Base-by-base conservation (phyloP, 2,797 vertebrate species). In the Garrulus glandarius region DNA sequence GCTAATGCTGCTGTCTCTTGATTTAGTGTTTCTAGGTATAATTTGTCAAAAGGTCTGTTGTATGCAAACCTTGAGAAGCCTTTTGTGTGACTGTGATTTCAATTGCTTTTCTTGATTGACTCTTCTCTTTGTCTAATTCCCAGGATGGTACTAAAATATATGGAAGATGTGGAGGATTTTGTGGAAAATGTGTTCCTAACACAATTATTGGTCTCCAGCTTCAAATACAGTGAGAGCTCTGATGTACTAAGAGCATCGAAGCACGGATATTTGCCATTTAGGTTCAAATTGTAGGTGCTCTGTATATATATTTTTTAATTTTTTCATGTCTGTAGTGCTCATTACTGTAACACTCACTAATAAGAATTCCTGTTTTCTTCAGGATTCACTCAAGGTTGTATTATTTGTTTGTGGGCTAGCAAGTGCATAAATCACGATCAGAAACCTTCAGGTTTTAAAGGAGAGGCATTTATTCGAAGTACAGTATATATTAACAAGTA, bases 131-230 rank as follows among this genome's bases (percentile, higher is more conserved):
- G 41, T 96, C 52, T 68, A 23, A n/a, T 95, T 97, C 93, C 84
- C 97, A 99, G 99, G 99, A 99, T 46, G 99, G 99, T 86, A 98
- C 98, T 90, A 99, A 99, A 98, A 98, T 99, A 95, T 99, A 99
- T 17, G 99, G 99, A 77, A 98, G 99, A 97, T 99, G 99, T 87
- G 99, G 99, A 85, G 99, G 99, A 47, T 99, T 99, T 98, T 99
- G 99, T 97, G 99, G 99, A 89, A 99, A 99, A 97, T 99, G 99
- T 98, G 94, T 99, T 98, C 99, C 99, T 85, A 98, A 98, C 91
- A 95, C 98, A 94, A 93, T 98, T 95, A 97, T 96, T 36, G 98
- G 99, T 88, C 98, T 99, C 49, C 98, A 98, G 15, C 97, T 99
- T 95, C 98, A 99, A 97, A 97, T 99, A 80, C 97, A 98, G 64